Evolutionary conservation across 2,797 vertebrate genomes (phyloP).

Genomic region (Takifugu ocellatus): DNA sequence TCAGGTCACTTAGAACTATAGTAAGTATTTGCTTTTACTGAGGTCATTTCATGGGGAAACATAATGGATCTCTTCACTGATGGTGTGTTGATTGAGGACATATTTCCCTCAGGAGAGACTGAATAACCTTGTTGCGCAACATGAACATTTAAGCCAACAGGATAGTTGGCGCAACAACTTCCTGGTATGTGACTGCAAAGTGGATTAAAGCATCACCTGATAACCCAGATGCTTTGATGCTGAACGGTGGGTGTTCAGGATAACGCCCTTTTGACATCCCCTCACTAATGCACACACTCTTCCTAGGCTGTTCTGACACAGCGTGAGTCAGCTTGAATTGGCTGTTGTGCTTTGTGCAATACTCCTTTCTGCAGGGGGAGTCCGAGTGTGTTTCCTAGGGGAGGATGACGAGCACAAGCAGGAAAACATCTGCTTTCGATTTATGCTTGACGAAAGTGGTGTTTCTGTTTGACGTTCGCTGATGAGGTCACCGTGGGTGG

Average conservation of each 20-base stretch:
- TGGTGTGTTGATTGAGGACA: too few relatives aligned
- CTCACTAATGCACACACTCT: slow-evolving; percentile 5
- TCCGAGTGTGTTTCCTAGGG: slow-evolving; percentile 15
- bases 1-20: not conserved
- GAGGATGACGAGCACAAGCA: slow-evolving; percentile 27
- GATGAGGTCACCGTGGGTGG: slow-evolving; percentile 53
- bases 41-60: too few relatives aligned
- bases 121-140: not conserved
- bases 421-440: slow-evolving; percentile 70
- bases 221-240: slow-evolving; percentile 10
- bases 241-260: not conserved
- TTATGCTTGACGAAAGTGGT: slow-evolving; percentile 61
- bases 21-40: not conserved
- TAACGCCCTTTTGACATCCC: too few relatives aligned
- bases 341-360: slow-evolving; percentile 47
- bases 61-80: too few relatives aligned
- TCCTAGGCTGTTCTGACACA: slow-evolving; percentile 11
- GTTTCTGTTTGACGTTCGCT: slow-evolving; percentile 40
- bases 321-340: slow-evolving; percentile 15
- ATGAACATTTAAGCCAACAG: slow-evolving; percentile 2
- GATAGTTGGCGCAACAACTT: slow-evolving; percentile 7
- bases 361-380: slow-evolving; percentile 8
- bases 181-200: slow-evolving; percentile 13
- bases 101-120: not conserved
- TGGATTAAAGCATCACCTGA: slow-evolving; percentile 39